Conservation (phyloP, 2,888 invertebrate species). For the Oscheius onirici region DNA sequence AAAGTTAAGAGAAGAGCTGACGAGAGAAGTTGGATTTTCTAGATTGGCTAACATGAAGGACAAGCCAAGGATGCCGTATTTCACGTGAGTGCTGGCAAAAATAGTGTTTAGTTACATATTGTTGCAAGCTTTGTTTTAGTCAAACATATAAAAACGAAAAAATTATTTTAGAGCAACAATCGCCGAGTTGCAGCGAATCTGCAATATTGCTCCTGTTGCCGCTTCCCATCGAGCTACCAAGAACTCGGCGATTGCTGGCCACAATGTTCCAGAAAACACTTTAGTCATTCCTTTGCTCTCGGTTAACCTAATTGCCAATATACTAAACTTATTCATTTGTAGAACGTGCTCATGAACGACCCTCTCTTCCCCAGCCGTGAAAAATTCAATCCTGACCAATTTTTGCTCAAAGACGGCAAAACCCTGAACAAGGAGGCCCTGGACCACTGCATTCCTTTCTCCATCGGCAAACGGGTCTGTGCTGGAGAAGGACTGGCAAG, state of each 20-base stretch:
- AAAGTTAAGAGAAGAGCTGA: conserved; percentile 46
- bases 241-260: conserved; percentile 24
- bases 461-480: conserved; percentile 52
- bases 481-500: conserved; percentile 55
- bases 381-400: conserved; percentile 53
- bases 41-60: conserved; percentile 45
- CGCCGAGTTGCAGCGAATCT: conserved; percentile 39
- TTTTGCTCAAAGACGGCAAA: conserved; percentile 46
- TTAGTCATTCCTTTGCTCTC: conserved; percentile 22
- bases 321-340: too few species aligned
- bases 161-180: conserved; percentile 36
- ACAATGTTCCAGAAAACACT: conserved; percentile 35
- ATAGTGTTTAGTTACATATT: too few species aligned
- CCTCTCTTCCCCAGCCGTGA: conserved; percentile 39
- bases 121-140: too few species aligned
- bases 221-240: conserved; percentile 25
- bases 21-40: conserved; percentile 35
- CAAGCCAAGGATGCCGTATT: conserved; percentile 41
- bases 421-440: conserved; percentile 46
- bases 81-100: conserved; percentile 36
- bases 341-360: conserved; percentile 40
- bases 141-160: not conserved
- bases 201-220: conserved; percentile 44
- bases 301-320: too few species aligned
- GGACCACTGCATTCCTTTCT: conserved; percentile 49